Percentiles rank a stretch among this genome's conserved stretches.
These are phyloP conservation scores for Neotoxoptera formosana DNA, from an alignment of 1,140 invertebrate species.

Conservation along the genomic window DNA sequence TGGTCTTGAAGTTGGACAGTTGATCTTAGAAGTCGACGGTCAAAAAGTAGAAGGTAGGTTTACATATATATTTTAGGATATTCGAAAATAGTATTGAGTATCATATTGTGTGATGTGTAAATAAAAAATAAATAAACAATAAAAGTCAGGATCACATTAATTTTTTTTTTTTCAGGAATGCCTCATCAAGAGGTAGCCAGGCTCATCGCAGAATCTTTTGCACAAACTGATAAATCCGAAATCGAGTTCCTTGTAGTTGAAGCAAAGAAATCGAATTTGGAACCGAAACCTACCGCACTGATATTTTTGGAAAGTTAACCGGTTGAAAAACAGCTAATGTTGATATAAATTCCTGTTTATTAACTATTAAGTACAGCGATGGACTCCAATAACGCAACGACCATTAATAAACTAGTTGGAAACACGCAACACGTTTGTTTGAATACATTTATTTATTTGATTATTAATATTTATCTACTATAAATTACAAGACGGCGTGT, in stretches of 20 bases:
- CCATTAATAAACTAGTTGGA: neutral
- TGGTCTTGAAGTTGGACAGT: constrained; percentile 89
- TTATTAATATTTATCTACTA: neutral
- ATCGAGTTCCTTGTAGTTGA: constrained; percentile 91
- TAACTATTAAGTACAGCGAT: neutral
- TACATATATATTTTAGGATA: neutral
- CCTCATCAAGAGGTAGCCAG: constrained; percentile 83
- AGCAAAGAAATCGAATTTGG: constrained; percentile 87
- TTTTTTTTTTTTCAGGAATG: constrained; percentile 64
- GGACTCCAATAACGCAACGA: neutral
- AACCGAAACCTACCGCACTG: constrained; percentile 84
- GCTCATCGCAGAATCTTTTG: constrained; percentile 88
- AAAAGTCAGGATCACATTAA: neutral
- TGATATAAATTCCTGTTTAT: neutral
- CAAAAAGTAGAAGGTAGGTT: constrained; percentile 80
- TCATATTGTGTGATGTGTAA: neutral
- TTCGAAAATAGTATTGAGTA: neutral
- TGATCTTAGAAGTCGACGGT: constrained; percentile 92
- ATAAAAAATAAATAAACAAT: neutral
- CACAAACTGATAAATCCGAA: constrained; percentile 81
- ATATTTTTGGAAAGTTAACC: constrained; percentile 90
- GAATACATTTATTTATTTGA: constrained; percentile 9
- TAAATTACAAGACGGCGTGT: neutral
- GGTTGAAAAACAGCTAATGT: neutral
- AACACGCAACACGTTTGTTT: neutral